phyloP scores from a whole-genome alignment of 2,797 vertebrate species.

The Gastrophryne carolinensis region DNA sequence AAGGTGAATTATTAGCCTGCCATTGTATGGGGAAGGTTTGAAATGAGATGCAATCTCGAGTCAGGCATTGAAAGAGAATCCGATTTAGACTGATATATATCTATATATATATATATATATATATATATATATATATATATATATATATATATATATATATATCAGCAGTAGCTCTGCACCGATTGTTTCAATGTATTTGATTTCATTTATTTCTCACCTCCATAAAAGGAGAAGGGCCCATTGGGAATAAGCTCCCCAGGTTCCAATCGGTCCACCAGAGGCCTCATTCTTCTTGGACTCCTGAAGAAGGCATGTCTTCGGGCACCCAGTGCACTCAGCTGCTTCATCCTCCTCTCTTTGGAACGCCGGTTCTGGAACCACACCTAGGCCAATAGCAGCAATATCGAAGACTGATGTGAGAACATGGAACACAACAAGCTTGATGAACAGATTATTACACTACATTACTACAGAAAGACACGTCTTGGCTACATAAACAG shows the following conservation, averaged over 20 bases:
- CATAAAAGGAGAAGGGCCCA: constrained; percentile 88
- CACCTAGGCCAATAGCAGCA: constrained; percentile 70
- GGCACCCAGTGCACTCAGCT: constrained; percentile 89
- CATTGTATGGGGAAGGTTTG: no score
- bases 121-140: no score
- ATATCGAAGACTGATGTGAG: neutral
- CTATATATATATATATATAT: no score
- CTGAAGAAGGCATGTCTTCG: constrained; percentile 90
- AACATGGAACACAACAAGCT: neutral
- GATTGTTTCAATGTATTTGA: no score
- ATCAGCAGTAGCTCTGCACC: no score
- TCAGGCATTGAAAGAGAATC: no score
- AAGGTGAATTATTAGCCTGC: no score
- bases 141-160: no score
- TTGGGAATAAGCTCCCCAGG: constrained; percentile 89
- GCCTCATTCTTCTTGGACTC: constrained; percentile 88
- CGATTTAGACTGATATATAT: no score
- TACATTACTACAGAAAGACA: neutral
- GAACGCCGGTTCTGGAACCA: constrained; percentile 97
- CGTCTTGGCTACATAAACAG: neutral
- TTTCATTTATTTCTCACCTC: constrained; percentile 72
- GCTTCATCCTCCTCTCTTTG: constrained; percentile 96
- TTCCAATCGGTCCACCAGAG: constrained; percentile 88
- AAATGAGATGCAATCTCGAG: no score
- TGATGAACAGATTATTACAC: neutral